A percentile compares a stretch with the other conserved stretches of the same genome.
phyloP scores from a whole-genome alignment of 2,888 invertebrate species.

The Aleiodes alternator region DNA sequence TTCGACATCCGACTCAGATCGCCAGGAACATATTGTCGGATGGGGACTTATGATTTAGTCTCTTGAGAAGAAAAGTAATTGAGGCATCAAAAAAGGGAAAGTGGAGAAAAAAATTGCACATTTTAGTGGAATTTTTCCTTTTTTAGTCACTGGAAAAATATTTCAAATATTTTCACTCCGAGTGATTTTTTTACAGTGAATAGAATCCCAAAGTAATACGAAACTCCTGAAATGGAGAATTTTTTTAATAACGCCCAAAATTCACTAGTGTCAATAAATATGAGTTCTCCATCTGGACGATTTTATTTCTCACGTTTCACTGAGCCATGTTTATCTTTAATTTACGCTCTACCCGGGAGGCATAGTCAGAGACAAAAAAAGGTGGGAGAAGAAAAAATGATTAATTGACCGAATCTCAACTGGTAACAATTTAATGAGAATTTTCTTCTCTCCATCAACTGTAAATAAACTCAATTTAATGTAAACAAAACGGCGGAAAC shows the following conservation, averaged over 20 bases:
- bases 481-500: neutral
- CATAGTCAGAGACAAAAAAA: neutral
- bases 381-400: too few species aligned
- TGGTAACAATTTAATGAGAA: conserved; percentile 11
- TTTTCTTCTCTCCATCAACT: conserved; percentile 3
- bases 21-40: too few species aligned
- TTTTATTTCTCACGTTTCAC: conserved; percentile 14
- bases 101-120: too few species aligned
- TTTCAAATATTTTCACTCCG: too few species aligned
- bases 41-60: too few species aligned
- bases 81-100: too few species aligned
- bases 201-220: neutral
- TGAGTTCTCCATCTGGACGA: neutral
- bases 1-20: too few species aligned
- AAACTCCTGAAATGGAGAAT: neutral
- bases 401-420: conserved; percentile 15
- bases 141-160: too few species aligned
- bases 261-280: neutral
- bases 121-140: too few species aligned
- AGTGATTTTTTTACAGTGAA: too few species aligned
- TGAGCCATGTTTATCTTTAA: conserved; percentile 20
- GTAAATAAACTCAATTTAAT: neutral
- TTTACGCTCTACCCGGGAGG: conserved; percentile 6
- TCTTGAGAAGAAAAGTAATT: too few species aligned
- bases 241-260: neutral